These are phyloP conservation scores for Coremacera marginata DNA, from an alignment of 2,888 invertebrate species.

Conservation along the genomic window DNA sequence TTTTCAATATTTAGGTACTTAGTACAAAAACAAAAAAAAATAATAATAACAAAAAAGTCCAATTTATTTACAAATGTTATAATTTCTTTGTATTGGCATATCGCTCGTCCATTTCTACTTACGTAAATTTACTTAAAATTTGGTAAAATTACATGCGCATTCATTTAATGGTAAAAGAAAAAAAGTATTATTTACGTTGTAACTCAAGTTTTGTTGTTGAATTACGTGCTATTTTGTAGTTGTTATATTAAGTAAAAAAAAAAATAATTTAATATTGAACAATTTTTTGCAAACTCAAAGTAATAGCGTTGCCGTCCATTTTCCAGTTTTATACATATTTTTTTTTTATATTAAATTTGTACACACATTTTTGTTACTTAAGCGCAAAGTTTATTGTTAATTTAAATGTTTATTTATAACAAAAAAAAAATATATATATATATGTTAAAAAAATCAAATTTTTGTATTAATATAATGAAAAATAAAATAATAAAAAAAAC, in stretches of 20 bases:
- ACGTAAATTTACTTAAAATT: neutral
- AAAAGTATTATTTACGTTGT: slow-evolving; percentile 15
- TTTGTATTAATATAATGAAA: too few species aligned
- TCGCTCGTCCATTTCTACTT: neutral
- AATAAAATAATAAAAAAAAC: too few species aligned
- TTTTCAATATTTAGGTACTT: neutral
- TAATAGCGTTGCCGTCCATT: neutral
- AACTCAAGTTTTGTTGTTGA: neutral
- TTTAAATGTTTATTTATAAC: slow-evolving; percentile 12
- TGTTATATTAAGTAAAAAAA: neutral
- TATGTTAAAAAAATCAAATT: too few species aligned
- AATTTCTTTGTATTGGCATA: slow-evolving; percentile 12
- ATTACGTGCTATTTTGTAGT: slow-evolving; percentile 23
- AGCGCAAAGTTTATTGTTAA: slow-evolving; percentile 11
- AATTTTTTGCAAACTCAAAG: neutral
- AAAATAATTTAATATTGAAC: neutral
- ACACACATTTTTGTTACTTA: neutral
- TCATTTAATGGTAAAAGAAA: neutral
- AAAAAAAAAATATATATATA: too few species aligned
- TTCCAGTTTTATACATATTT: neutral
- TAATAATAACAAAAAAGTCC: neutral
- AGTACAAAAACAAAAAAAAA: neutral
- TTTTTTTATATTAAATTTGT: neutral
- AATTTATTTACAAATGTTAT: neutral
- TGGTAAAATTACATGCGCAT: slow-evolving; percentile 9